phyloP scores from a whole-genome alignment of 2,888 invertebrate species.

The Andricus curvator region DNA sequence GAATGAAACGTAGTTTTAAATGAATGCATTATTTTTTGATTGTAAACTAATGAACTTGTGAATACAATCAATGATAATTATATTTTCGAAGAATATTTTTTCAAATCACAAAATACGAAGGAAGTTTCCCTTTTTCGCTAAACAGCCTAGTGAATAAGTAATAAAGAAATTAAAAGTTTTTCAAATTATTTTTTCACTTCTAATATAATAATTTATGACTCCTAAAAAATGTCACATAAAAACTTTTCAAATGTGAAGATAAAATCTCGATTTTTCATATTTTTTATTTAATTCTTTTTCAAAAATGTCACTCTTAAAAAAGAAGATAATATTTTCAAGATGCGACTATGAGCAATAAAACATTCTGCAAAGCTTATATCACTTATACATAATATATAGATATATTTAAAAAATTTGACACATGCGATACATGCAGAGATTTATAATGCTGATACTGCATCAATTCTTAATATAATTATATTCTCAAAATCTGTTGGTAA shows the following conservation, averaged over 20 bases:
- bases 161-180: not conserved
- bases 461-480: not conserved
- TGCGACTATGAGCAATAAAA: slow-evolving; percentile 37
- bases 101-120: not conserved
- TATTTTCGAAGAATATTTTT: not conserved
- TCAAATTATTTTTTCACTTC: not conserved
- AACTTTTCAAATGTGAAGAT: not conserved
- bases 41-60: no score
- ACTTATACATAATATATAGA: slow-evolving; percentile 21
- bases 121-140: no score
- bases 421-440: slow-evolving; percentile 62
- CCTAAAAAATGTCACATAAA: not conserved
- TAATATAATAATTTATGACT: not conserved
- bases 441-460: not conserved
- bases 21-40: no score
- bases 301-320: not conserved
- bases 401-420: slow-evolving; percentile 45
- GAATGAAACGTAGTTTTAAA: not conserved
- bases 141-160: not conserved
- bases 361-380: slow-evolving; percentile 35
- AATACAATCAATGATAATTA: no score
- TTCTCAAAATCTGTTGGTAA: not conserved
- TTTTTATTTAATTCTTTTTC: not conserved
- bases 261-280: not conserved
- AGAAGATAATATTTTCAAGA: slow-evolving; percentile 11